phyloP scores from a whole-genome alignment of 2,113 vertebrate genomes.

The Anolis sagrei region DNA sequence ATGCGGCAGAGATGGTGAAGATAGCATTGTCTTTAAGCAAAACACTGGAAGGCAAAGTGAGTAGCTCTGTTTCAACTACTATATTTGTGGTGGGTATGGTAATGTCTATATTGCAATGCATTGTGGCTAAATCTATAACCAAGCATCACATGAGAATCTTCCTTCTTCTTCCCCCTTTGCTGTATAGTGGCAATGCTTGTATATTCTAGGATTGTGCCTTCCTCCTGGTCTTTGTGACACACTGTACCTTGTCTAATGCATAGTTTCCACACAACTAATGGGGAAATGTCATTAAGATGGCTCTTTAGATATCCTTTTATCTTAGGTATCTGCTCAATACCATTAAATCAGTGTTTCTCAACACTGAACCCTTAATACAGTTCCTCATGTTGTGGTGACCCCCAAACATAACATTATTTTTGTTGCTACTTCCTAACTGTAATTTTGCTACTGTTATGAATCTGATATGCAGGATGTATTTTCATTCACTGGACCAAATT shows the following conservation, averaged over 20 bases:
- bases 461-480: too few relatives aligned
- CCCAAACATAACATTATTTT: too few relatives aligned
- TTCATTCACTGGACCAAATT: too few relatives aligned
- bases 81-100: not conserved
- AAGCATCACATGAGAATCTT: not conserved
- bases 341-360: too few relatives aligned
- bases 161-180: not conserved
- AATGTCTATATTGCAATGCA: not conserved
- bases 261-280: too few relatives aligned
- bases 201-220: not conserved
- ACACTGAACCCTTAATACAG: too few relatives aligned
- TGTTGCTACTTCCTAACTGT: too few relatives aligned
- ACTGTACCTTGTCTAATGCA: not conserved
- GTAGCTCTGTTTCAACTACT: constrained; percentile 28
- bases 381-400: too few relatives aligned
- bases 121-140: not conserved
- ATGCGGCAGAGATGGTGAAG: constrained; percentile 88
- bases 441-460: too few relatives aligned
- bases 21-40: constrained; percentile 83
- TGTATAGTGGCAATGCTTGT: not conserved
- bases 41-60: constrained; percentile 87
- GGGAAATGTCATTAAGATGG: not conserved
- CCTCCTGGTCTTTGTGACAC: not conserved
- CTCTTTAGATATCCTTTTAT: not conserved
- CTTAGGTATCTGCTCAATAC: not conserved